Percentiles rank a stretch among this genome's conserved stretches.
Evolutionary conservation across 2,888 invertebrate genomes (phyloP).

Genomic region (Yponomeuta cagnagella): DNA sequence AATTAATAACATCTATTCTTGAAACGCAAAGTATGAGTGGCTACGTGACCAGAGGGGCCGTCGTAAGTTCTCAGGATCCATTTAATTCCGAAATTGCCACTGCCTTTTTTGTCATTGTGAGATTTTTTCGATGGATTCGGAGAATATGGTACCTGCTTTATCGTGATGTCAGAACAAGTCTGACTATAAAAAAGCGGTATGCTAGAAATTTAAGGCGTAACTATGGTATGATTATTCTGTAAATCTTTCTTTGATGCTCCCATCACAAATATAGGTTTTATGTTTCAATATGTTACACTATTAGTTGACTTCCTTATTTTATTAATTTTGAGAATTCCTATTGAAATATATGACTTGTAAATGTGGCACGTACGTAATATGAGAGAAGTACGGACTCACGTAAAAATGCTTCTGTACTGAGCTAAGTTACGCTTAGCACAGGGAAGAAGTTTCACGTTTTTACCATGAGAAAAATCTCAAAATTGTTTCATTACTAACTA

Average conservation of each 20-base stretch:
- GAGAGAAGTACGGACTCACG: not conserved
- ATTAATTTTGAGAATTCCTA: not conserved
- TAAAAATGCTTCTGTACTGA: slow-evolving; percentile 23
- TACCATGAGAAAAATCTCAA: not conserved
- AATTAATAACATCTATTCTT: no score
- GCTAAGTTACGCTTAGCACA: slow-evolving; percentile 46
- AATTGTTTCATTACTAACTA: not conserved
- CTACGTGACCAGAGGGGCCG: not conserved
- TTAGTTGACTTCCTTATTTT: not conserved
- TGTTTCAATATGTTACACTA: not conserved
- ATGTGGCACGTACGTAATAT: no score
- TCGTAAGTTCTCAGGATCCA: not conserved
- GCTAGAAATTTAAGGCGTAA: not conserved
- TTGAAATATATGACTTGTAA: not conserved
- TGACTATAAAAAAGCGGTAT: not conserved
- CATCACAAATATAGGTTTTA: not conserved
- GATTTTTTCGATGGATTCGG: not conserved
- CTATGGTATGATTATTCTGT: not conserved
- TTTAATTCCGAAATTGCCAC: not conserved
- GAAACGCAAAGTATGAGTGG: no score
- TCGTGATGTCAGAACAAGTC: not conserved
- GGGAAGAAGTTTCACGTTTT: slow-evolving; percentile 16
- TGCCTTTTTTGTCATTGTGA: not conserved
- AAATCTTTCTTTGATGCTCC: not conserved
- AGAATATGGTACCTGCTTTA: not conserved